These are phyloP conservation scores for Sylvilagus floridanus DNA, from an alignment of 2,797 vertebrate genomes.

Conservation along the genomic window DNA sequence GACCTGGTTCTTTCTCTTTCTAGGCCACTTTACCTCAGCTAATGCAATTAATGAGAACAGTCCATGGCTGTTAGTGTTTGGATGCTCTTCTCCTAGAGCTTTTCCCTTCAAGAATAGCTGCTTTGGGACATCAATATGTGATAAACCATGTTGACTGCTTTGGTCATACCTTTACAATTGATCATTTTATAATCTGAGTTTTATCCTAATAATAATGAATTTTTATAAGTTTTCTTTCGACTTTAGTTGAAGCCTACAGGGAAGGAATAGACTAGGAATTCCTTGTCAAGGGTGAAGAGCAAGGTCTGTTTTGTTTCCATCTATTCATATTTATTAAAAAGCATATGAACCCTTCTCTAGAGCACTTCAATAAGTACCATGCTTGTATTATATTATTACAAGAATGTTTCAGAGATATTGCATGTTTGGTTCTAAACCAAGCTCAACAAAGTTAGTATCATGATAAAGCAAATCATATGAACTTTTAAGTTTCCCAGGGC, in stretches of 20 bases:
- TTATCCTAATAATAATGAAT: not conserved
- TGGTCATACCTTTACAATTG: not conserved
- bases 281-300: not conserved
- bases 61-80: not conserved
- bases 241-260: not conserved
- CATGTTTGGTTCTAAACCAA: not conserved
- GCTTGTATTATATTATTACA: not conserved
- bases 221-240: not conserved
- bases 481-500: not conserved
- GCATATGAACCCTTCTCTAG: not conserved
- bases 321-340: not conserved
- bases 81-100: not conserved
- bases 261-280: not conserved
- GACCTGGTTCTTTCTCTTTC: constrained; percentile 17
- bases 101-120: constrained; percentile 6
- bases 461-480: not conserved
- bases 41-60: not conserved
- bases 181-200: not conserved
- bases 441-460: too few species aligned
- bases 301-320: not conserved
- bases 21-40: constrained; percentile 1
- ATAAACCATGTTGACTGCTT: not conserved
- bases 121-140: not conserved
- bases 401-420: not conserved
- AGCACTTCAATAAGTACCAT: not conserved